Percentiles rank a stretch among this genome's conserved stretches.
These are phyloP conservation scores for Aspidiotus destructor DNA, from an alignment of 2,888 invertebrate species.

Conservation along the genomic window DNA sequence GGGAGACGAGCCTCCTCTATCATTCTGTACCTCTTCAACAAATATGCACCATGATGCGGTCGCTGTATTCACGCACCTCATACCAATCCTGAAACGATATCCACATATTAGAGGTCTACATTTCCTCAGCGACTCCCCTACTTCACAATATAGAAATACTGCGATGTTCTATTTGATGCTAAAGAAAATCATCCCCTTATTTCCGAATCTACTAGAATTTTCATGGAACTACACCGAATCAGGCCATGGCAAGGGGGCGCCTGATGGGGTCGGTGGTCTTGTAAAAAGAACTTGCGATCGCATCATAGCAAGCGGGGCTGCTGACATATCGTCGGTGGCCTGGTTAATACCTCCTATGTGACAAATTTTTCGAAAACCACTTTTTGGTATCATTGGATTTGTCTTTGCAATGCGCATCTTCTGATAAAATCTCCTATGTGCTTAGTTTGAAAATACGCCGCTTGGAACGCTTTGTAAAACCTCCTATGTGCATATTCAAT, in stretches of 20 bases:
- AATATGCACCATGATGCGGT: conserved; percentile 38
- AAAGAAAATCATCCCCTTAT: conserved; percentile 19
- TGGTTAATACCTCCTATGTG: too few species aligned
- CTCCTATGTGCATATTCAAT: too few species aligned
- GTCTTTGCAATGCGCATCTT: too few species aligned
- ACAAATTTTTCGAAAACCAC: too few species aligned
- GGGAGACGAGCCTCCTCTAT: neutral
- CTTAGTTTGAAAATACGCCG: too few species aligned
- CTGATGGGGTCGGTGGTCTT: conserved; percentile 39
- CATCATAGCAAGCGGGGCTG: too few species aligned
- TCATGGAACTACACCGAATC: conserved; percentile 40
- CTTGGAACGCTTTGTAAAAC: too few species aligned
- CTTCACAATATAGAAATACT: conserved; percentile 39
- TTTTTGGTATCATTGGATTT: too few species aligned
- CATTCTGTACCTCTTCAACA: conserved; percentile 36
- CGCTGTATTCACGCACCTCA: conserved; percentile 39
- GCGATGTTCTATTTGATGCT: conserved; percentile 36
- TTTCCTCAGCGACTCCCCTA: conserved; percentile 38
- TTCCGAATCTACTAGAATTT: conserved; percentile 20
- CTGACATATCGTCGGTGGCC: too few species aligned
- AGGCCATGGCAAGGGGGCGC: conserved; percentile 40
- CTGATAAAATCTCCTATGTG: too few species aligned
- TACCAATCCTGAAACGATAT: conserved; percentile 18
- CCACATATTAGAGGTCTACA: conserved; percentile 33
- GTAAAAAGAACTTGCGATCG: neutral